Evolutionary conservation across 2,797 vertebrate species (phyloP).

Genomic region (Emydoidea blandingii): DNA sequence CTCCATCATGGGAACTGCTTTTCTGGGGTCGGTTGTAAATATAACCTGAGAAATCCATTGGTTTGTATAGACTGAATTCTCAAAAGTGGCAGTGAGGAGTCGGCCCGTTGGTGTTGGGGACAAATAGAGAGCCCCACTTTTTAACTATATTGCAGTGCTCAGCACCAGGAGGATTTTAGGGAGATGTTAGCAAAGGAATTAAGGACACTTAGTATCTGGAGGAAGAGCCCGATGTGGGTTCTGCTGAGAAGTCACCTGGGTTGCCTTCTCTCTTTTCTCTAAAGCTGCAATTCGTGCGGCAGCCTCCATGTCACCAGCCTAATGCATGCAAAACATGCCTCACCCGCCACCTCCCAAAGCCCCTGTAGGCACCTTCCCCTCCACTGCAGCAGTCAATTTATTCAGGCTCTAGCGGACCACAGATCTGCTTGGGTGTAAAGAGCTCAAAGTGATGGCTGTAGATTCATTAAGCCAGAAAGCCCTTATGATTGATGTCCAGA

Average conservation of each 20-base stretch:
- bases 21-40: background rate
- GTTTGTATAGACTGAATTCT: background rate
- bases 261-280: background rate
- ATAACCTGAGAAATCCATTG: background rate
- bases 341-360: background rate
- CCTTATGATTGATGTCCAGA: background rate
- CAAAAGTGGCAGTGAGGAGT: background rate
- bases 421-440: background rate
- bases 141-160: background rate
- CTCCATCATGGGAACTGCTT: background rate
- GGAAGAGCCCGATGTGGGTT: background rate
- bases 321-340: background rate
- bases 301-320: background rate
- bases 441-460: background rate
- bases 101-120: background rate
- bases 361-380: background rate
- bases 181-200: background rate
- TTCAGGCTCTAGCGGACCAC: background rate
- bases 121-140: background rate
- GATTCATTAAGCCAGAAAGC: background rate
- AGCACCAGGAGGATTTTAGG: background rate
- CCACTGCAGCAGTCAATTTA: background rate
- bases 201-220: background rate
- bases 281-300: background rate
- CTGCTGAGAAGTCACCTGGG: background rate